Evolutionary conservation across 1,140 invertebrate genomes (phyloP).

Genomic region (Copidosoma floridanum): DNA sequence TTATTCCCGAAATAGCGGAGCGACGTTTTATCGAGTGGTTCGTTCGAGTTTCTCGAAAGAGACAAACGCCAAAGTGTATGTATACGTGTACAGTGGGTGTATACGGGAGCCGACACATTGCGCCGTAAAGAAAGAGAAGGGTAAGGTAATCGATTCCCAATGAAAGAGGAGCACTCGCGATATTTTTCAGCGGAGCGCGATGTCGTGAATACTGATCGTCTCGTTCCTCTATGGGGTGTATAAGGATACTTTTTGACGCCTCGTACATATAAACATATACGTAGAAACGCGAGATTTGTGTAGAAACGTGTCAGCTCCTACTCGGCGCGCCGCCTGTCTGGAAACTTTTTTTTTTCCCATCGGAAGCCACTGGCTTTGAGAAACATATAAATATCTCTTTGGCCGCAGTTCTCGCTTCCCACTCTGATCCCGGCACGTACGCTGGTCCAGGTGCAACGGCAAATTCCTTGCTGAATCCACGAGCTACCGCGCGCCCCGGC

Average conservation of each 20-base stretch:
- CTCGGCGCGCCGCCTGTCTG: no score
- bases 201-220: constrained; percentile 33
- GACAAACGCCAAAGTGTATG: background rate
- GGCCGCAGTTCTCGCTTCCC: background rate
- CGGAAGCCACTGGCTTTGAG: no score
- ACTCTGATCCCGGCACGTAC: background rate
- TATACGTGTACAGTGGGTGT: no score
- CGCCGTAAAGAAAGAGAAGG: no score
- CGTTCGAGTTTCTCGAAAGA: background rate
- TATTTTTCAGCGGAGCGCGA: constrained; percentile 21
- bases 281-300: constrained; percentile 35
- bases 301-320: constrained; percentile 12
- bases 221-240: no score
- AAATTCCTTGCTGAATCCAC: no score
- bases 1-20: background rate
- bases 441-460: background rate
- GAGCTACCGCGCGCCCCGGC: background rate
- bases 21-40: background rate
- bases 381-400: background rate
- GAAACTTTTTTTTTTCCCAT: no score
- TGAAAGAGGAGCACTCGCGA: constrained; percentile 26
- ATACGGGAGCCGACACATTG: no score
- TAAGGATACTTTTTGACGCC: constrained; percentile 26
- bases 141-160: constrained; percentile 32
- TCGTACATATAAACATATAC: no score